Percentiles rank a stretch among this genome's conserved stretches.
Conservation (phyloP, 2,888 invertebrate genomes). For the Brachyptera risi region DNA sequence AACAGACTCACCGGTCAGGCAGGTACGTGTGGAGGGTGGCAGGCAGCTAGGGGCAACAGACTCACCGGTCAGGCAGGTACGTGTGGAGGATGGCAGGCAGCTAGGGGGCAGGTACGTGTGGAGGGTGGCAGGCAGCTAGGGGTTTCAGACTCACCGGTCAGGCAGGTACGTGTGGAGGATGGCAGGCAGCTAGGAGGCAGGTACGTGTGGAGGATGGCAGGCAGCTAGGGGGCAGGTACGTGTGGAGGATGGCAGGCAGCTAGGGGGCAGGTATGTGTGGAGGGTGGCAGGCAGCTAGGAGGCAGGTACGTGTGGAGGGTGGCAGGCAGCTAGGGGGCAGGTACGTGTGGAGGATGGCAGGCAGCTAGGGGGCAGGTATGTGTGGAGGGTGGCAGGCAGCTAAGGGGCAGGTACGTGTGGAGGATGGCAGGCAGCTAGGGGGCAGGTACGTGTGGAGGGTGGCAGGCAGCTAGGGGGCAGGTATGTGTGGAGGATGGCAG, state of each 20-base stretch:
- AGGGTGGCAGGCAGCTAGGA: conserved; percentile 63
- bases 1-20: conserved; percentile 54
- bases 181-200: conserved; percentile 64
- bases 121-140: no score
- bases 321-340: conserved; percentile 79
- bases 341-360: conserved; percentile 85
- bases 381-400: conserved; percentile 81
- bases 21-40: conserved; percentile 89
- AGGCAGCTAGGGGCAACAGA: no score
- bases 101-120: conserved; percentile 92
- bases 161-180: conserved; percentile 88
- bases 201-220: conserved; percentile 85
- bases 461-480: conserved; percentile 79
- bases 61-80: conserved; percentile 65
- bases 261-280: conserved; percentile 89
- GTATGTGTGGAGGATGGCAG: conserved; percentile 85
- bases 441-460: conserved; percentile 88
- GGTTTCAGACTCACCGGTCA: conserved; percentile 46
- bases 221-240: conserved; percentile 85
- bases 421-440: conserved; percentile 78
- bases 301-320: conserved; percentile 88
- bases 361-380: conserved; percentile 85
- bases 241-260: conserved; percentile 81
- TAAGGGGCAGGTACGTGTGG: conserved; percentile 89
- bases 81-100: conserved; percentile 83